phyloP scores from a whole-genome alignment of 1,140 invertebrate genomes.

The Drosophila subpulchrella region DNA sequence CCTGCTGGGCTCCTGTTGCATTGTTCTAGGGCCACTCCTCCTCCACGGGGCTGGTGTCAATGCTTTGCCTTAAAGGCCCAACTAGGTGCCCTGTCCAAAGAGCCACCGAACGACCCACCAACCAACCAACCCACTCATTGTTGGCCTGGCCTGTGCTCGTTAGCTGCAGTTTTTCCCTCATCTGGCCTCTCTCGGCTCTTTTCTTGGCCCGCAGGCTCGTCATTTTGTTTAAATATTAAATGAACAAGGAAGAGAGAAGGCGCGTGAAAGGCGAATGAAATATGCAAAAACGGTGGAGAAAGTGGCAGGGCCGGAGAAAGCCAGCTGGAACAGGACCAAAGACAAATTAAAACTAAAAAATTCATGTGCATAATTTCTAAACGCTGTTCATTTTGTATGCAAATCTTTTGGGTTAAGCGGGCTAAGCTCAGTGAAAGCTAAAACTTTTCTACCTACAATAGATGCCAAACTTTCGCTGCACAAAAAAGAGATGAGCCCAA shows the following conservation, averaged over 20 bases:
- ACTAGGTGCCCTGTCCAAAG: conserved; percentile 34
- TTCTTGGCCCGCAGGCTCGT: conserved; percentile 64
- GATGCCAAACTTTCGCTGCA: neutral
- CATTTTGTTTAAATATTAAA: conserved; percentile 82
- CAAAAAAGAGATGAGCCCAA: neutral
- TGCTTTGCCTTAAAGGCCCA: conserved; percentile 80
- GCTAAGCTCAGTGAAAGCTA: conserved; percentile 8
- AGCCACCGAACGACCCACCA: conserved; percentile 1
- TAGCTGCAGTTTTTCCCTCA: conserved; percentile 63
- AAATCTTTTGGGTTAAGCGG: conserved; percentile 59
- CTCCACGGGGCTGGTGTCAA: conserved; percentile 58
- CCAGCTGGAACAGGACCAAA: conserved; percentile 50
- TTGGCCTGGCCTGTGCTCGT: conserved; percentile 65
- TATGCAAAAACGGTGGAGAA: conserved; percentile 60
- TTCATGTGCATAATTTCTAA: conserved; percentile 77
- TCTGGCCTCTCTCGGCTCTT: conserved; percentile 25
- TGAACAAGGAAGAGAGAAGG: conserved; percentile 68
- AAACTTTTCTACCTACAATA: conserved; percentile 4
- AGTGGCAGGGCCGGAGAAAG: conserved; percentile 13
- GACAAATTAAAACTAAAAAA: conserved; percentile 76
- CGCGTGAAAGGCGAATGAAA: conserved; percentile 68
- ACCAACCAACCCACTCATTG: conserved; percentile 50
- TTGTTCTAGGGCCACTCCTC: conserved; percentile 40
- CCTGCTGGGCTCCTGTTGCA: conserved; percentile 59
- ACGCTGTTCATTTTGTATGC: conserved; percentile 75